Conservation (phyloP, 1,140 invertebrate species). For the Araneus ventricosus region DNA sequence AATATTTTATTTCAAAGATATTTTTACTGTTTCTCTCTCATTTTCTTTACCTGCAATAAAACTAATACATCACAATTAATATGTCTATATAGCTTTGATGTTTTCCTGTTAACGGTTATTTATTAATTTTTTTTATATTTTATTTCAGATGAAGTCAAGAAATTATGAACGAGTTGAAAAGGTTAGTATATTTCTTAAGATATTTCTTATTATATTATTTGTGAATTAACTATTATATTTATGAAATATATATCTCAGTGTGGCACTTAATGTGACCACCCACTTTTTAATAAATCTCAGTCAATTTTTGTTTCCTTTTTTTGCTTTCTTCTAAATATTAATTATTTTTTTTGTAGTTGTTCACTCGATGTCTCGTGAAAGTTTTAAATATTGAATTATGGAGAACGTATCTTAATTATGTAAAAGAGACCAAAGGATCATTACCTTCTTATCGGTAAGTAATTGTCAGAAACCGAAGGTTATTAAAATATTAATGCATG, state of each 20-base stretch:
- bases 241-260: no score
- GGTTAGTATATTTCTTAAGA: constrained; percentile 84
- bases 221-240: no score
- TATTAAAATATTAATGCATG: no score
- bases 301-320: neutral
- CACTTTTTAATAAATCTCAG: no score
- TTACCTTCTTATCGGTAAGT: constrained; percentile 96
- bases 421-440: constrained; percentile 97
- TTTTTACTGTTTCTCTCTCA: no score
- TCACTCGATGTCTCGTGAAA: constrained; percentile 98
- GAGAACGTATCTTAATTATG: constrained; percentile 98
- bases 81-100: no score
- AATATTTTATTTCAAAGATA: no score
- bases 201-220: neutral
- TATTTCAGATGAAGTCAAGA: constrained; percentile 91
- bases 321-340: neutral
- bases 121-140: neutral
- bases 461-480: neutral
- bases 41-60: no score
- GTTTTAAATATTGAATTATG: constrained; percentile 98
- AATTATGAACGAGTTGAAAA: constrained; percentile 99
- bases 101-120: no score
- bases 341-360: constrained; percentile 86
- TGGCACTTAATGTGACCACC: no score
- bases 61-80: no score